Evolutionary conservation across 2,888 invertebrate genomes (phyloP), one percentile per base, ranked within the genome.

Genomic region (Hermaeophaga mercurialis): DNA sequence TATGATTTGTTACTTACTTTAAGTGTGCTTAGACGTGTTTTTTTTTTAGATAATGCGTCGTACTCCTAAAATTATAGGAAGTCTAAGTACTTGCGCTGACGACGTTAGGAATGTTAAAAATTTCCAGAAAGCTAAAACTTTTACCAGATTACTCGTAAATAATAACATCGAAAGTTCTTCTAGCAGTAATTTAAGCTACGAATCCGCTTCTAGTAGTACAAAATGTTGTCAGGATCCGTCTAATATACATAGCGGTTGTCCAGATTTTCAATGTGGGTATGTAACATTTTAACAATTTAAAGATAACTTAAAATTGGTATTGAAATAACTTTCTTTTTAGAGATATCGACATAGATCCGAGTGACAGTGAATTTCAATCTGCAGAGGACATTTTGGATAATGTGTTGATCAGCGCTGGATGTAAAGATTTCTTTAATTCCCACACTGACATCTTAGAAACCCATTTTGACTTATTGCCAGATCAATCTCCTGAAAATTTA

Each of bases 51-150:
- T 85, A 15, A 82, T 87, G 80, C 78, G 85, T 31, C 77, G 86
- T 14, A 86, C 86, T 1, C 85, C 85, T 0, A 87, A 86, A 68
- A 85, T 87, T 55, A 80, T 80, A 39, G 85, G 85, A 63, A 86
- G 83, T 70, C 74, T 87, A 38, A 82, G 85, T 26, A 84, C 82
- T 15, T 86, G 86, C 70, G 86, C 85, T 39, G 86, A 87, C 69
- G 86, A 87, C 66, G 81, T 82, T 28, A 80, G 82, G 66, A 85
- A 80, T 56, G 72, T 83, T 45, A 78, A 81, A 58, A 80, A 80
- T 65, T 83, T 82, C 58, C 81, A 82, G 68, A 80, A 80, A 49
- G 64, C 68, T 28, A 70, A 70, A 59, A 66, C 64, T 2, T 77
- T 82, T 44, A 65, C 68, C 2, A 64, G 69, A 48, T 59, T 69